Evolutionary conservation across 2,888 invertebrate genomes (phyloP).

Genomic region (Steinernema hermaphroditum): DNA sequence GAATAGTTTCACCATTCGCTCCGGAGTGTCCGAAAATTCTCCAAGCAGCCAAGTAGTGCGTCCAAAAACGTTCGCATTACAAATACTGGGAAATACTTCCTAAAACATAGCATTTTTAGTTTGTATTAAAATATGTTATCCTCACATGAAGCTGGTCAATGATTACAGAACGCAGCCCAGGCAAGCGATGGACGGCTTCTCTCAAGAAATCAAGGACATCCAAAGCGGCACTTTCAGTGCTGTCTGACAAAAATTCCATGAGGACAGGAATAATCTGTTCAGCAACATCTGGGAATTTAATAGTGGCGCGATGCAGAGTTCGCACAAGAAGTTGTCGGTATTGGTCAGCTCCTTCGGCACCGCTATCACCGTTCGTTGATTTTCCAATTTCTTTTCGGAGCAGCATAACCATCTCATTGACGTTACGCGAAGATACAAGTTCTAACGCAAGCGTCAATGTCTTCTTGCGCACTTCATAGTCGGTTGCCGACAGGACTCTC

Average conservation of each 20-base stretch:
- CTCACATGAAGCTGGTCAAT: slow-evolving; percentile 72
- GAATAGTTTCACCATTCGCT: slow-evolving; percentile 63
- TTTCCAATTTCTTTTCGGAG: slow-evolving; percentile 66
- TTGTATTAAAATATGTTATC: slow-evolving; percentile 14
- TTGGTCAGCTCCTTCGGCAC: slow-evolving; percentile 83
- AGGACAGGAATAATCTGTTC: slow-evolving; percentile 86
- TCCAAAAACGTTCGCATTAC: slow-evolving; percentile 86
- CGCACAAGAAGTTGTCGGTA: slow-evolving; percentile 88
- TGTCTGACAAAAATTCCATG: slow-evolving; percentile 79
- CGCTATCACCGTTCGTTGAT: slow-evolving; percentile 50
- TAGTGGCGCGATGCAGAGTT: slow-evolving; percentile 77
- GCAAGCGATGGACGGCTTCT: slow-evolving; percentile 92
- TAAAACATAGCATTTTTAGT: no score
- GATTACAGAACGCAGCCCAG: slow-evolving; percentile 76
- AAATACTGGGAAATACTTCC: slow-evolving; percentile 83
- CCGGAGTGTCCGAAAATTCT: slow-evolving; percentile 82
- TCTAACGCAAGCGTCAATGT: slow-evolving; percentile 83
- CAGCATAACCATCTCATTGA: slow-evolving; percentile 76
- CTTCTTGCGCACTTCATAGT: slow-evolving; percentile 88
- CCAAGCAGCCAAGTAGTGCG: slow-evolving; percentile 96
- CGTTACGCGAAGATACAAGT: slow-evolving; percentile 85
- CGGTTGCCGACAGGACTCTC: slow-evolving; percentile 86
- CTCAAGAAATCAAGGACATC: slow-evolving; percentile 93
- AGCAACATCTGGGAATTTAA: slow-evolving; percentile 86
- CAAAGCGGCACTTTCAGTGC: slow-evolving; percentile 80